A percentile compares a stretch with the other conserved stretches of the same genome.
Evolutionary conservation across 1,140 invertebrate genomes (phyloP).

Genomic region (Formica exsecta): DNA sequence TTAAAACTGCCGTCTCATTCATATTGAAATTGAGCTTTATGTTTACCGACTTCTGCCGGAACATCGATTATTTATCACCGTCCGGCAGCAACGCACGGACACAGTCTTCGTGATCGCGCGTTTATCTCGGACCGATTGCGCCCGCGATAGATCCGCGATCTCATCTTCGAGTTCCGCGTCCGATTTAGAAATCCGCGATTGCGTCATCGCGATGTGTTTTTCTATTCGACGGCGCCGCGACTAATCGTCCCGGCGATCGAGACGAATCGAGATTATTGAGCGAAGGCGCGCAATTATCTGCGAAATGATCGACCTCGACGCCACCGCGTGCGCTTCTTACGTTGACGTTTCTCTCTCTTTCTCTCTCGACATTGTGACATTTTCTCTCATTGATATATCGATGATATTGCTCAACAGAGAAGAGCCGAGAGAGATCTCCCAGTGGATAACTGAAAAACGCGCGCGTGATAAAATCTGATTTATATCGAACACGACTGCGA

Average conservation of each 20-base stretch:
- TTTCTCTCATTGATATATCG: constrained; percentile 82
- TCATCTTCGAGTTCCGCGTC: constrained; percentile 45
- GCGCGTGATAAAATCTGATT: constrained; percentile 83
- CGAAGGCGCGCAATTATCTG: constrained; percentile 61
- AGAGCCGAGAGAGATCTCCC: constrained; percentile 74
- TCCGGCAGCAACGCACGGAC: constrained; percentile 52
- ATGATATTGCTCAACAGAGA: constrained; percentile 81
- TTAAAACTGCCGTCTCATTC: constrained; percentile 32
- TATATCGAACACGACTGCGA: constrained; percentile 80
- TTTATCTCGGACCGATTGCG: constrained; percentile 46
- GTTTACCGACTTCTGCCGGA: constrained; percentile 35
- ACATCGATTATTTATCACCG: constrained; percentile 59
- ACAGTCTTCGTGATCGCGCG: constrained; percentile 26
- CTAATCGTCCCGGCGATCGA: constrained; percentile 65
- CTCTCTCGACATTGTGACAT: constrained; percentile 73
- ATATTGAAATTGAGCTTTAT: constrained; percentile 54
- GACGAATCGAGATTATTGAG: constrained; percentile 69
- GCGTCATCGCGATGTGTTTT: constrained; percentile 58
- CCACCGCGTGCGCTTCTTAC: constrained; percentile 34
- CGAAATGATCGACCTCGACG: constrained; percentile 57
- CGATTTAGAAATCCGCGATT: constrained; percentile 66
- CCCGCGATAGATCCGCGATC: constrained; percentile 47
- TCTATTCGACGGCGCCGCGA: constrained; percentile 51
- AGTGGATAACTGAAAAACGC: constrained; percentile 75
- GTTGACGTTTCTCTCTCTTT: constrained; percentile 46